phyloP scores from a whole-genome alignment of 2,113 vertebrate species.

The Zonotrichia leucophrys region DNA sequence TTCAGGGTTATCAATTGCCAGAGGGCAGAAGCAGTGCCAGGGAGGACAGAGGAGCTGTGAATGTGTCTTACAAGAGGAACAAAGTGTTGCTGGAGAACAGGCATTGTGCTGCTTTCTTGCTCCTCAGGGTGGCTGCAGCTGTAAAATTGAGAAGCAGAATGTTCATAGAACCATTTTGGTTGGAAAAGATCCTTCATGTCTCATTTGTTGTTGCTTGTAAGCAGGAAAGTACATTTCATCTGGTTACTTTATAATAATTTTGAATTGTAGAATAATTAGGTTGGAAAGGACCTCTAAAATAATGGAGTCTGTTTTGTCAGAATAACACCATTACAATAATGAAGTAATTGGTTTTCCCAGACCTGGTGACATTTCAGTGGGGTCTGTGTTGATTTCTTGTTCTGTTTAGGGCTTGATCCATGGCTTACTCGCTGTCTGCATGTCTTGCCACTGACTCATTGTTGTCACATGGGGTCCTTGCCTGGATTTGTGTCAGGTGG shows the following conservation, averaged over 20 bases:
- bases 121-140: neutral
- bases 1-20: neutral
- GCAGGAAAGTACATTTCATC: neutral
- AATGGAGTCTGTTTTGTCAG: neutral
- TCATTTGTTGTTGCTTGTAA: neutral
- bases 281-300: neutral
- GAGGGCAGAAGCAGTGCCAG: neutral
- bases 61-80: neutral
- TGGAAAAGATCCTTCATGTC: neutral
- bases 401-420: neutral
- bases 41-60: neutral
- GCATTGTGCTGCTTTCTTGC: neutral
- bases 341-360: neutral
- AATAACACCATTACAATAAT: neutral
- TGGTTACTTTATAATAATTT: neutral
- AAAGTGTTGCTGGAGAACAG: neutral
- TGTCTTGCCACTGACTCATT: neutral
- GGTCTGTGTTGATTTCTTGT: neutral
- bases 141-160: neutral
- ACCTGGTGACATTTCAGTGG: neutral
- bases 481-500: neutral
- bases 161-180: neutral
- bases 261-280: neutral
- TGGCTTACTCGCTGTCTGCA: rapidly evolving
- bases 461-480: neutral